Evolutionary conservation across 2,113 vertebrate genomes (phyloP), one percentile per base, ranked within the genome.

Genomic region (Scomber japonicus): DNA sequence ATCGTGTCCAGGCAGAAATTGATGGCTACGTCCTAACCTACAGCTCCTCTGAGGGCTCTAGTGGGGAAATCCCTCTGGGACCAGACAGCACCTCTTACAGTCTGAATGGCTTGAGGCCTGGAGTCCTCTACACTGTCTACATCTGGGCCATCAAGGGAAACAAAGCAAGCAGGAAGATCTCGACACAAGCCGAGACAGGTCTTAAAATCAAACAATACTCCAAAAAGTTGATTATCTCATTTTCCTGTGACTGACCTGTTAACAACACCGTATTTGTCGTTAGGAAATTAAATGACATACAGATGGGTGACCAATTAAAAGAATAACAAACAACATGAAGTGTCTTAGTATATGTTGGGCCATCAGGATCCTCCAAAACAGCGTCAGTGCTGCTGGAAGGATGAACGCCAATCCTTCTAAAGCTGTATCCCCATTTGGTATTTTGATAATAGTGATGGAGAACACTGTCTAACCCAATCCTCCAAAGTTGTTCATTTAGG

Each of bases 11-110:
- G 65, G 94, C 94, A 5, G 51, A 87, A 5, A 90, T 96, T 21
- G 96, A 96, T 53, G 94, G 88, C 66, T 96, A 95, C 71, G 17
- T 93, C 68, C 84, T 96, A n/a, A 95, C 84, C 83, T 96, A 96
- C 87, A 89, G 83, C 48, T 95, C 93, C 0, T 78, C 87, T 17
- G 93, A 93, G 8, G 94, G 95, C 63, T 86, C 87, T 31, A 88
- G 85, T 78, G 84, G 45, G 72, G 93, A 96, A 74, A 82, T 94
- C 21, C 77, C 76, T 0, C 85, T 96, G 19, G 88, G 73, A 21
- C 89, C 94, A 81, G 94, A 95, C 40, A 93, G 85, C 74, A 85
- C 31, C 21, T 87, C 64, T 50, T 75, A 94, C 4, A 80, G 54
- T 50, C 87, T 96, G 79, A 90, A 73, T 12, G 87, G 78, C 59